A percentile compares a stretch with the other conserved stretches of the same genome.
Evolutionary conservation across 2,888 invertebrate genomes (phyloP).

Genomic region (Steromphala cineraria): DNA sequence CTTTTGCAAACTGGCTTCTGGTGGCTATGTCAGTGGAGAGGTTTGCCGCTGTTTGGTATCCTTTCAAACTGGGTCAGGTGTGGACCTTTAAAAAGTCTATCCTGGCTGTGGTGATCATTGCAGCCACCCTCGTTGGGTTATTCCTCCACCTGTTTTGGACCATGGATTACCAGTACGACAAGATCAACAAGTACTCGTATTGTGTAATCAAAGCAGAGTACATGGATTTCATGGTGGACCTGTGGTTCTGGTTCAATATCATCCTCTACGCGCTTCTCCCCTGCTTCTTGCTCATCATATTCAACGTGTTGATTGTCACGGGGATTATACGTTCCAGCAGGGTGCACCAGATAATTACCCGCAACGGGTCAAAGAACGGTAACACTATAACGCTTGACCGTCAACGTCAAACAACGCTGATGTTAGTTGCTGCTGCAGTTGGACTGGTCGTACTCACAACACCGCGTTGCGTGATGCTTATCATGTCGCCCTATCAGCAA

Average conservation of each 20-base stretch:
- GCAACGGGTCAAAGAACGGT: background rate
- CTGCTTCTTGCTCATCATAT: constrained; percentile 27
- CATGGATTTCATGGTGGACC: background rate
- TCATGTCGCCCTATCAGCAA: constrained; percentile 23
- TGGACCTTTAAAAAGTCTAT: constrained; percentile 22
- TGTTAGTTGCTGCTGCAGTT: constrained; percentile 33
- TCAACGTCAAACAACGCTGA: constrained; percentile 32
- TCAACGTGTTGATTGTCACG: constrained; percentile 33
- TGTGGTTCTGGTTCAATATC: constrained; percentile 39
- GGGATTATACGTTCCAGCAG: constrained; percentile 31
- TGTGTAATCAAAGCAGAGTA: background rate
- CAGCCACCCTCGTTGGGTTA: background rate
- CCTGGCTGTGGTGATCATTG: background rate
- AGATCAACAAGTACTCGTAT: background rate
- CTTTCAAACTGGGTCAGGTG: constrained; percentile 10
- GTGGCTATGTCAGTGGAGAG: constrained; percentile 36
- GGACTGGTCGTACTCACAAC: constrained; percentile 5
- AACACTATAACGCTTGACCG: background rate
- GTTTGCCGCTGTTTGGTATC: constrained; percentile 24
- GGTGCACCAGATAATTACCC: background rate
- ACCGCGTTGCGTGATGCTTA: constrained; percentile 24
- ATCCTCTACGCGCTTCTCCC: constrained; percentile 35
- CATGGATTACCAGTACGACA: constrained; percentile 1
- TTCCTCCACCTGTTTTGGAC: constrained; percentile 24
- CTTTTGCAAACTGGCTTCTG: constrained; percentile 42